Base-by-base conservation (phyloP, 2,113 vertebrate genomes). In the Chlamydotis undulata region DNA sequence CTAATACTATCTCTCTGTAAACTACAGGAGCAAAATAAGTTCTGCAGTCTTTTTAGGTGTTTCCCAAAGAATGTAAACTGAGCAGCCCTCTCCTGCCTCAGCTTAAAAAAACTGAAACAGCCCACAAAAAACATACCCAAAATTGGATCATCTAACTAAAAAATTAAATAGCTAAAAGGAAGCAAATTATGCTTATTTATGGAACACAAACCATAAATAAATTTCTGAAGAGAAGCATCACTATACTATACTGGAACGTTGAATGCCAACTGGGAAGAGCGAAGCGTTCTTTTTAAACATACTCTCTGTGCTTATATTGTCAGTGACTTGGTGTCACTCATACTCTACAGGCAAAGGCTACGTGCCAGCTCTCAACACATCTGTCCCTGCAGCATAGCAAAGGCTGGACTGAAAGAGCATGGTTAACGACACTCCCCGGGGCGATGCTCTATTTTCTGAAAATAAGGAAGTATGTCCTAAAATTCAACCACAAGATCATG, bases 261-360 rank as follows among this genome's bases (percentile, higher is more conserved):
- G n/a, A 76, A 77, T 47, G 39, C 9, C 19, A 41, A 3, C 1
- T 60, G n/a, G 56, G 18, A n/a, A 76, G 39, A 50, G 10, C 3
- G 18, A 63, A 64, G 35, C 1, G 10, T 3, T 4, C 29, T 64
- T 67, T 61, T 56, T 14, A 68, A 83, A 41, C 21, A 16, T 14
- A 41, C 25, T 15, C 29, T 7, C 3, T 3, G 8, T 29, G 29
- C 14, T 45, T 19, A 2, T 7, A 28, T 1, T 11, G 45, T 8
- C 50, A 64, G 82, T 19, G 64, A 33, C 22, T 45, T 0, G 0
- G 3, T 31, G 81, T 24, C 63, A 35, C 6, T 24, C 45, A 18
- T 4, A 33, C 25, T 37, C 52, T 29, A 24, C 1, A 60, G 45
- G 52, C n/a, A 55, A 41, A 19, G 45, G 31, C 22, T 45, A 7